A percentile compares a stretch with the other conserved stretches of the same genome.
Evolutionary conservation across 2,797 vertebrate genomes (phyloP).

Genomic region (Squalus acanthias): DNA sequence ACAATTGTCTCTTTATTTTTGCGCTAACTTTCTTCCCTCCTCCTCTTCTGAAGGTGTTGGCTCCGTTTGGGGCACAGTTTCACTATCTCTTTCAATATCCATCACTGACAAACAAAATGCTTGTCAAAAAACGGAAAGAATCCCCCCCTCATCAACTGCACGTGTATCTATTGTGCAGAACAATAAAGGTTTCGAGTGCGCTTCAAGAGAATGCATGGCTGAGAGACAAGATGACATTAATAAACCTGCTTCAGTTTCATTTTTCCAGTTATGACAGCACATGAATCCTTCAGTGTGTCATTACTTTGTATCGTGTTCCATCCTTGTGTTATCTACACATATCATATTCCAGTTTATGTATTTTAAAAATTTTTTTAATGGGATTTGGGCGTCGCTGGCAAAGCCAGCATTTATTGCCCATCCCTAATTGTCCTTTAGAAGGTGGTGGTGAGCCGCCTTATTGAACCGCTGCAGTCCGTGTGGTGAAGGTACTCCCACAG

Average conservation of each 20-base stretch:
- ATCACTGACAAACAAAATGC: neutral
- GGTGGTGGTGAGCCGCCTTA: too few species aligned
- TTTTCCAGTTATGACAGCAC: neutral
- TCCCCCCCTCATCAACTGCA: too few species aligned
- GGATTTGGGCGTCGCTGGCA: too few species aligned
- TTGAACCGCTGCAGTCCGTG: too few species aligned
- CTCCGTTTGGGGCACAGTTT: neutral
- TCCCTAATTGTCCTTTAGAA: too few species aligned
- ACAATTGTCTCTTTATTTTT: neutral
- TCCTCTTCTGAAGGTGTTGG: neutral
- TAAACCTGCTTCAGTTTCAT: neutral
- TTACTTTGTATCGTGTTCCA: neutral
- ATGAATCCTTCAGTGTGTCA: neutral
- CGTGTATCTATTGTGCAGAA: neutral
- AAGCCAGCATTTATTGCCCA: too few species aligned
- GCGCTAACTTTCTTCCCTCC: neutral
- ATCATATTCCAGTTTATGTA: neutral
- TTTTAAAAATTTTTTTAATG: too few species aligned
- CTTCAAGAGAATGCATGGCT: neutral
- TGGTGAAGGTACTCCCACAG: too few species aligned
- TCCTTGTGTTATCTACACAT: neutral
- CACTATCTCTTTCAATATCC: neutral
- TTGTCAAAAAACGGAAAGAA: neutral
- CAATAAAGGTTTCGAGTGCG: neutral
- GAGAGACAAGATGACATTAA: neutral